Evolutionary conservation across 30 jellyfish, hydroid and myxozoan species (phyloP), one percentile per base, ranked within the genome.

Genomic region (Rhopilema esculentum): DNA sequence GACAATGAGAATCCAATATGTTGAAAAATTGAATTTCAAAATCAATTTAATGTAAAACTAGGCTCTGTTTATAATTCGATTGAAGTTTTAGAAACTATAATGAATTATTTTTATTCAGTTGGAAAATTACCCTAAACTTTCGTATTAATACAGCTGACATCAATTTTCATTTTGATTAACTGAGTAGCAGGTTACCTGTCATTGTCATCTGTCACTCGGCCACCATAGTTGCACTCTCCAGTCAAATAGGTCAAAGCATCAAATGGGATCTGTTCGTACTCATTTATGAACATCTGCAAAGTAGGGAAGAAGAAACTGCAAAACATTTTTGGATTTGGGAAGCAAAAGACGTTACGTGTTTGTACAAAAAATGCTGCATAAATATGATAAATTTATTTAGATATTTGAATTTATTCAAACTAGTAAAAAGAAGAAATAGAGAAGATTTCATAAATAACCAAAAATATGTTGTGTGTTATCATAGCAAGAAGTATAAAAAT

Each of bases 141-240:
- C 73, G 15, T 20, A 51, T 51, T 20, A 51, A 51, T 12, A 51
- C 20, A 51, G 15, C 67, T 51, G 20, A 51, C 15, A 51, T 12
- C 20, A n/a, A n/a, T n/a, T n/a, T 6, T 40, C 57, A 40, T 40
- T 40, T 40, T 2, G 57, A 40, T 40, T 40, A n/a, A n/a, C n/a
- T n/a, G n/a, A n/a, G n/a, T n/a, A n/a, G n/a, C n/a, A n/a, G 18
- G 62, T 18, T 30, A 89, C 98, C 98, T 94, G 92, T 94, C 98
- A 30, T 75, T 73, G 86, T 94, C 98, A 85, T 94, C 98, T 21
- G 98, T 94, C 26, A 94, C 98, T 18, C 98, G 87, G 18, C 98
- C 98, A 19, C 98, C 98, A 77, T 94, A 94, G 69, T 94, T 94
- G 84, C 98, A 94, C 79, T 94, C 97, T 21, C 98, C 98, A 85